Conservation (phyloP, 2,888 invertebrate species). For the Scrobipalpa costella region DNA sequence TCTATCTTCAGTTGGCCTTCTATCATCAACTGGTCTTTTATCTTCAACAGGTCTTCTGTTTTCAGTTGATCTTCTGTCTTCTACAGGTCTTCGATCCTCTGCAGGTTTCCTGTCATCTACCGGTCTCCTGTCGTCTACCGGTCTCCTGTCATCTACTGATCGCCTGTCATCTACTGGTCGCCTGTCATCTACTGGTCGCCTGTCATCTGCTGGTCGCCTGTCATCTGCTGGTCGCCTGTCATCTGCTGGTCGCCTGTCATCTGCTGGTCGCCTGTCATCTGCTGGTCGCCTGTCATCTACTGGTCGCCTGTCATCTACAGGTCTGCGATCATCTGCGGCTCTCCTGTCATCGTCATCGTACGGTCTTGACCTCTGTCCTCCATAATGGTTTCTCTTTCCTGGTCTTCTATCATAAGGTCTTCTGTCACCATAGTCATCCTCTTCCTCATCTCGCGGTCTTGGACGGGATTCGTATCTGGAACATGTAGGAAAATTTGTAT, state of each 20-base stretch:
- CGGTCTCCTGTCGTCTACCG: background rate
- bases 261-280: constrained; percentile 38
- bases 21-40: background rate
- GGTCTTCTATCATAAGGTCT: constrained; percentile 58
- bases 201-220: background rate
- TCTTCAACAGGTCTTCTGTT: background rate
- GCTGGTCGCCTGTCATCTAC: background rate
- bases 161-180: background rate
- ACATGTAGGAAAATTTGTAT: constrained; percentile 26
- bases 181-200: background rate
- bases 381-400: constrained; percentile 53
- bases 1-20: background rate
- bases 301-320: background rate
- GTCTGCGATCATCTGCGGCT: background rate
- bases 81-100: constrained; percentile 5
- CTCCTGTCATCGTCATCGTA: constrained; percentile 9
- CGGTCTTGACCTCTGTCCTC: constrained; percentile 47
- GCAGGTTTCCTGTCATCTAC: background rate
- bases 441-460: constrained; percentile 71
- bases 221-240: background rate
- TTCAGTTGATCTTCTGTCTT: background rate
- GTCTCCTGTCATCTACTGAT: background rate
- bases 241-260: constrained; percentile 40
- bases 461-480: constrained; percentile 74
- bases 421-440: constrained; percentile 42